Evolutionary conservation across 1,140 invertebrate species (phyloP).

Genomic region (Lepidurus couesii): DNA sequence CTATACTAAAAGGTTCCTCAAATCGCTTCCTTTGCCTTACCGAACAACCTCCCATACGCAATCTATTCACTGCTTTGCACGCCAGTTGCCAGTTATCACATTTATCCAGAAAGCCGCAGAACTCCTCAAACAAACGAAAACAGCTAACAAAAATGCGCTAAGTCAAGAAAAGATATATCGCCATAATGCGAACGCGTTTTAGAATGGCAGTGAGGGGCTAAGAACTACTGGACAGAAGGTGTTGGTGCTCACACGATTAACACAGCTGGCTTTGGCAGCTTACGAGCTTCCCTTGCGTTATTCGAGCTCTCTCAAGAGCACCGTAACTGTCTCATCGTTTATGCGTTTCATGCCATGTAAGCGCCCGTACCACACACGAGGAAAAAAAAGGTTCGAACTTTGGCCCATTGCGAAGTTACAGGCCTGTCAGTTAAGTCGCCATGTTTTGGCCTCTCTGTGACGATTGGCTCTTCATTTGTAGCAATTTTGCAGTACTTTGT

Average conservation of each 20-base stretch:
- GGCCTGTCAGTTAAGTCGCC: too few species aligned
- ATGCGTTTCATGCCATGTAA: neutral
- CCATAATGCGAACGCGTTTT: too few species aligned
- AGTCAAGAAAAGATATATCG: neutral
- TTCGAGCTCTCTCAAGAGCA: conserved; percentile 14
- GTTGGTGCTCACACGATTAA: neutral
- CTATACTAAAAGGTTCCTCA: neutral
- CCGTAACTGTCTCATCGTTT: neutral
- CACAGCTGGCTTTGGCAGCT: conserved; percentile 13
- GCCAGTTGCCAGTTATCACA: too few species aligned
- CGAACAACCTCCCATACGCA: neutral
- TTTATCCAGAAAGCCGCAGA: neutral
- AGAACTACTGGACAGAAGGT: neutral
- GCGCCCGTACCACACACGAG: neutral
- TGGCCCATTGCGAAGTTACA: too few species aligned
- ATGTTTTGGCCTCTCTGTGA: too few species aligned
- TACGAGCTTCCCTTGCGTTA: neutral
- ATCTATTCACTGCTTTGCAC: too few species aligned
- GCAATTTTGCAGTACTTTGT: too few species aligned
- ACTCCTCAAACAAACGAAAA: neutral
- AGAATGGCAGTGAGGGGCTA: too few species aligned
- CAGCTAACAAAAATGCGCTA: neutral
- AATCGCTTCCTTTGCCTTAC: neutral
- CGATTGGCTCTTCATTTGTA: too few species aligned
- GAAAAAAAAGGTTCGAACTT: too few species aligned